These are phyloP conservation scores for Macroglossus sobrinus DNA, from an alignment of 2,113 vertebrate species.

Conservation along the genomic window DNA sequence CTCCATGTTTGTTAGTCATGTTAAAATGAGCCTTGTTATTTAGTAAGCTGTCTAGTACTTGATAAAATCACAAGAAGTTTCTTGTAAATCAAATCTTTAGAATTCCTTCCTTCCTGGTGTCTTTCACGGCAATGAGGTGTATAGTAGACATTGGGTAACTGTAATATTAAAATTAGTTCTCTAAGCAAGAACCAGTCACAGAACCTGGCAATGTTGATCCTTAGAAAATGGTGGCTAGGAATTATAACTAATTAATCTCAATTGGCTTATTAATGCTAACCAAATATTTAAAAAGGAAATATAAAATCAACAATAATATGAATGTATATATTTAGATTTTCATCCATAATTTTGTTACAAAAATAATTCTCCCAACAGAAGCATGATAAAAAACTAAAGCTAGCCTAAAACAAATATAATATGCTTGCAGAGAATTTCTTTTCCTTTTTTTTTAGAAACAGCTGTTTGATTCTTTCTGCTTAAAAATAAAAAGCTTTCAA, in stretches of 20 bases:
- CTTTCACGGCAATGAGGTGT: background rate
- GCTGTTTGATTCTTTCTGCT: background rate
- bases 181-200: constrained; percentile 11
- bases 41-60: background rate
- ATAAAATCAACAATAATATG: background rate
- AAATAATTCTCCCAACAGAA: constrained; percentile 5
- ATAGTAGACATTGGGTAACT: background rate
- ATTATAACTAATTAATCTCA: constrained; percentile 35
- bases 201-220: background rate
- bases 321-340: constrained; percentile 37
- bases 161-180: background rate
- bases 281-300: constrained; percentile 27
- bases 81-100: background rate
- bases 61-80: background rate
- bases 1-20: background rate
- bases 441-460: constrained; percentile 1
- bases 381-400: constrained; percentile 15
- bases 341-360: background rate
- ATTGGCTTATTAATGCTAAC: background rate
- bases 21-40: background rate
- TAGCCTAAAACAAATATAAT: constrained; percentile 26
- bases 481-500: background rate
- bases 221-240: background rate
- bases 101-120: background rate
- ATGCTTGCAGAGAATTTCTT: background rate